Conservation (phyloP, 2,113 vertebrate species). For the Picathartes gymnocephalus region DNA sequence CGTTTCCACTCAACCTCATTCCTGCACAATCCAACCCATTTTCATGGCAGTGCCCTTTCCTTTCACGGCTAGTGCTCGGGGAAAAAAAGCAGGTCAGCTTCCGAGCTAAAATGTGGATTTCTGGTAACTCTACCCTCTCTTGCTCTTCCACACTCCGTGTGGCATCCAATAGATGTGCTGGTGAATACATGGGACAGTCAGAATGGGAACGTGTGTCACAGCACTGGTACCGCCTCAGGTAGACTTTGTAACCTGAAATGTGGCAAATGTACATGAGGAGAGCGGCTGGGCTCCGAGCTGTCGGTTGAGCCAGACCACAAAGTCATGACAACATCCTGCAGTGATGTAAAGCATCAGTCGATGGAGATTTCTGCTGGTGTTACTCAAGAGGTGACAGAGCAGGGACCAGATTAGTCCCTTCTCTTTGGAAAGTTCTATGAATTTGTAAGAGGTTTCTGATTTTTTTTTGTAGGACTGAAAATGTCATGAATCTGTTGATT, state of each 20-base stretch:
- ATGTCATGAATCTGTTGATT: background rate
- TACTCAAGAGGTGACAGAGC: background rate
- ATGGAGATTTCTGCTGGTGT: background rate
- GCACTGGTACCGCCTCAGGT: background rate
- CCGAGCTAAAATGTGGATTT: background rate
- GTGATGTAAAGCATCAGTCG: background rate
- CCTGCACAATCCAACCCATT: background rate
- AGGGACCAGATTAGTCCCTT: background rate
- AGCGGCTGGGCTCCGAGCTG: background rate
- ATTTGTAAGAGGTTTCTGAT: background rate
- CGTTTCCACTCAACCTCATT: background rate
- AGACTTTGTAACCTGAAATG: background rate
- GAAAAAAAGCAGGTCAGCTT: background rate
- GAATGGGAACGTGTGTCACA: background rate
- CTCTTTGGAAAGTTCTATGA: background rate
- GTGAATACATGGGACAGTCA: background rate
- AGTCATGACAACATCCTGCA: background rate
- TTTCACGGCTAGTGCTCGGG: fast-evolving
- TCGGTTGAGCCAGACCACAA: background rate
- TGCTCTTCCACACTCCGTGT: background rate
- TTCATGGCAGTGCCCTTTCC: background rate
- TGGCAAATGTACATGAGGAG: background rate
- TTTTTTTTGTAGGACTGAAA: background rate
- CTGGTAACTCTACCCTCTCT: background rate
- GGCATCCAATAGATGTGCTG: fast-evolving